Evolutionary conservation across 2,888 invertebrate genomes (phyloP), one percentile per base, ranked within the genome.

Genomic region (Eucera pruinosa): DNA sequence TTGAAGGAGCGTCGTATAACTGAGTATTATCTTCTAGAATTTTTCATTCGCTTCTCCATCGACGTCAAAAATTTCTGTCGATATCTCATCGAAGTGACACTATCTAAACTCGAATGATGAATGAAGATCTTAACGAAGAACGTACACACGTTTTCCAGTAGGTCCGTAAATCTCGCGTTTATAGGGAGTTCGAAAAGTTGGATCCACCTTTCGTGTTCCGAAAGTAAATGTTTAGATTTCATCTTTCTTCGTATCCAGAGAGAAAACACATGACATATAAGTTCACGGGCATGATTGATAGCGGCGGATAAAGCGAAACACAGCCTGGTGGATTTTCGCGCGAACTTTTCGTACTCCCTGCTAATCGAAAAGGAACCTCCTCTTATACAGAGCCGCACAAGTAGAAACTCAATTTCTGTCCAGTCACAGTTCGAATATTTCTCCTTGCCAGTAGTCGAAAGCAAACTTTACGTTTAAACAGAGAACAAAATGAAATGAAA

Each of bases 261-360:
- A n/a, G 73, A 18, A 64, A 74, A 68, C 64, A 54, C 55, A 25
- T 41, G 54, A 75, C 75, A 39, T 45, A 33, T 25, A 52, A 54
- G 62, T 75, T 66, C 18, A 41, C 6, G n/a, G 48, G 39, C 45
- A 66, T 77, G 78, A 78, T 77, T 65, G 78, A 78, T 78, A 64
- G 41, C 45, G 13, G 7, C 2, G 30, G 64, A 66, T 30, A 48
- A 69, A 60, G 47, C 54, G 60, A 54, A 76, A 69, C 43, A 54
- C n/a, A n/a, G 36, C 64, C 18, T n/a, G 48, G 33, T 57, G 60
- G 74, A 65, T 60, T 55, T 74, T 27, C 33, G 30, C 36, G 65
- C n/a, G 45, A 47, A 74, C 47, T 75, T 74, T 74, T 36, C 60
- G 54, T 30, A 58, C 47, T 73, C 39, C 39, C 11, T 18, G 47